Conservation (phyloP, 2,797 vertebrate species). For the Chanos chanos region DNA sequence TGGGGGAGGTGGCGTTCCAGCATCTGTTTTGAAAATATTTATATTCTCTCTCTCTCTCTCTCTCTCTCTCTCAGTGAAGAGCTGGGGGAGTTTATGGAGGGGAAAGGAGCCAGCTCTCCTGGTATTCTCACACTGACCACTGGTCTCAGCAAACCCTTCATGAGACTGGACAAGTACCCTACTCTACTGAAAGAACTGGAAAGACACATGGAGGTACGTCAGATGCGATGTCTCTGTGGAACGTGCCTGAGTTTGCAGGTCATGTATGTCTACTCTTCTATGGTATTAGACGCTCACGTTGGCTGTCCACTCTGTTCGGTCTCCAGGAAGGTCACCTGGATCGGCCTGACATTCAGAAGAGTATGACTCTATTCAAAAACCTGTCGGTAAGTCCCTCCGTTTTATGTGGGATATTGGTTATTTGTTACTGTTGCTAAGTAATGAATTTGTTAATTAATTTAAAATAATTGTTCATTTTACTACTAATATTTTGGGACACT, state of each 20-base stretch:
- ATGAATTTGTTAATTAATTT: too few relatives aligned
- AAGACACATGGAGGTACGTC: constrained; percentile 84
- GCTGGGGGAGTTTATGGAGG: constrained; percentile 92
- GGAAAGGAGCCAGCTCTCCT: constrained; percentile 83
- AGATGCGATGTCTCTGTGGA: not conserved
- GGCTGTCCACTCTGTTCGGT: constrained; percentile 21
- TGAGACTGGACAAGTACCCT: constrained; percentile 90
- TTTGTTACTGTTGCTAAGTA: not conserved
- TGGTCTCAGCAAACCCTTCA: constrained; percentile 94
- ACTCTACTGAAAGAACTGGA: constrained; percentile 85
- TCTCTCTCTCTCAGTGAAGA: constrained; percentile 75
- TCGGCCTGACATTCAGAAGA: constrained; percentile 82
- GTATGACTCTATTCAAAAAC: constrained; percentile 83
- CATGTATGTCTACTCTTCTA: not conserved
- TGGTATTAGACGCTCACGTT: not conserved
- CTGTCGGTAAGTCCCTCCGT: constrained; percentile 75
- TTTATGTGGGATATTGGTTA: too few relatives aligned
- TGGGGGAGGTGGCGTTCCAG: too few relatives aligned
- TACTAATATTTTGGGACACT: too few relatives aligned
- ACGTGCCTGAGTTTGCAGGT: not conserved
- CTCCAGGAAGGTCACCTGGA: constrained; percentile 82
- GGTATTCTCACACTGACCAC: constrained; percentile 92
- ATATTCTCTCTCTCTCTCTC: not conserved
- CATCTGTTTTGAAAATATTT: too few relatives aligned
- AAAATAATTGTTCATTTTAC: too few relatives aligned